Evolutionary conservation across 2,797 vertebrate species (phyloP).

Genomic region (Uromys caudimaculatus): DNA sequence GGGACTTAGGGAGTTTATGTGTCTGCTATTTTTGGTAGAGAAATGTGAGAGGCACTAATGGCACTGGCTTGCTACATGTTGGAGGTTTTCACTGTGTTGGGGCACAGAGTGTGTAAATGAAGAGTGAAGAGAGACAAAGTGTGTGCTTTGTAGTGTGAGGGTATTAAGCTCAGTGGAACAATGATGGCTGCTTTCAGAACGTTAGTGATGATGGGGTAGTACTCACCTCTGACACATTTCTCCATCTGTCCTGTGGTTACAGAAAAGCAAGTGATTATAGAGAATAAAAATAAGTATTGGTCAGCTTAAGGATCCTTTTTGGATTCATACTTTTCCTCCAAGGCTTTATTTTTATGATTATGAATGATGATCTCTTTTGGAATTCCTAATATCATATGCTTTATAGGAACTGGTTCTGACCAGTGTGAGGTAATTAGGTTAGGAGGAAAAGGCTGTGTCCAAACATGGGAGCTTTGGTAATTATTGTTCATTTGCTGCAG

Average conservation of each 20-base stretch:
- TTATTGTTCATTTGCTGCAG: neutral
- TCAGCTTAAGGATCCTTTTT: neutral
- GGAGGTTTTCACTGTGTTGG: neutral
- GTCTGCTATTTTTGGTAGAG: conserved; percentile 67
- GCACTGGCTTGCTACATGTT: neutral
- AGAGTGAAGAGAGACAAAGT: neutral
- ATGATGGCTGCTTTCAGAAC: neutral
- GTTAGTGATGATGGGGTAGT: neutral
- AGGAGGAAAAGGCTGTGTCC: neutral
- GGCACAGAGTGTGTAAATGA: conserved; percentile 33
- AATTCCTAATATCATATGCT: neutral
- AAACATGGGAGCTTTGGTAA: neutral
- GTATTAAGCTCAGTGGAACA: neutral
- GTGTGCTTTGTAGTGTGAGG: neutral
- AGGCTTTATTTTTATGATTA: conserved; percentile 27
- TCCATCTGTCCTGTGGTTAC: neutral
- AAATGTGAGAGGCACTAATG: conserved; percentile 57
- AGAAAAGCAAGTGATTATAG: neutral
- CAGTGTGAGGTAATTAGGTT: neutral
- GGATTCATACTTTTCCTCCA: neutral
- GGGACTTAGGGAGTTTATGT: conserved; percentile 68
- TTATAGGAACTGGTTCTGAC: neutral
- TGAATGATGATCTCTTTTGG: neutral
- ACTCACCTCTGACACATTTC: neutral
- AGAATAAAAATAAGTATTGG: neutral